Evolutionary conservation across 2,113 vertebrate species (phyloP), one percentile per base, ranked within the genome.

Genomic region (Nanorana parkeri): DNA sequence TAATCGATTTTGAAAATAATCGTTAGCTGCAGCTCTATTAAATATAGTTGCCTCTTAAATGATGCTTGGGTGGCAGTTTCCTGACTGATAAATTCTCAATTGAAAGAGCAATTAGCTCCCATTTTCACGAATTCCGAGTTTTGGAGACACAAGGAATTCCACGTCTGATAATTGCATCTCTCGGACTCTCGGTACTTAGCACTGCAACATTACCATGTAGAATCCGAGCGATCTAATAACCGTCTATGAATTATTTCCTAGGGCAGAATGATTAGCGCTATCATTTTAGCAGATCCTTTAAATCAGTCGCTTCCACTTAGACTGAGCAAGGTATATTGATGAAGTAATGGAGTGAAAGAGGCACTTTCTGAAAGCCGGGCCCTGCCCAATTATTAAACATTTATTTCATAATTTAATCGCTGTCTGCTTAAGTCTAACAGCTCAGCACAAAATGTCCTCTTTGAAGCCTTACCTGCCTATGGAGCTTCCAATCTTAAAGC

Each of bases 171-270:
- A 74, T 81, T 64, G 56, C 47, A 66, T 55, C 58, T 63, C 26
- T 10, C 47, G 10, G 69, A 74, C 23, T 23, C 17, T 24, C 19
- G 68, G 26, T 64, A 26, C 26, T 64, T 72, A 72, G 73, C 73
- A n/a, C 68, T 29, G 58, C 19, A 20, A 52, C 60, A 81, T 73
- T 81, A 54, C 21, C 69, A 7, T 36, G 79, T 26, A 54, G 17
- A 73, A 72, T 41, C 79, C 41, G 52, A 23, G 68, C 65, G 66
- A 74, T 74, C 68, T 74, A 24, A 81, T 81, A 66, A 81, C 65
- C 65, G 79, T 20, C 20, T 21, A 72, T 73, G 79, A 81, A 81
- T 81, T 81, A 81, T 81, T 81, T 81, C 79, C 79, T 66, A 41
- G 41, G 79, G 69, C 79, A 28, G 13, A 74, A 72, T 74, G 79